phyloP scores from a whole-genome alignment of 1,140 invertebrate genomes.

The Megalopta genalis region DNA sequence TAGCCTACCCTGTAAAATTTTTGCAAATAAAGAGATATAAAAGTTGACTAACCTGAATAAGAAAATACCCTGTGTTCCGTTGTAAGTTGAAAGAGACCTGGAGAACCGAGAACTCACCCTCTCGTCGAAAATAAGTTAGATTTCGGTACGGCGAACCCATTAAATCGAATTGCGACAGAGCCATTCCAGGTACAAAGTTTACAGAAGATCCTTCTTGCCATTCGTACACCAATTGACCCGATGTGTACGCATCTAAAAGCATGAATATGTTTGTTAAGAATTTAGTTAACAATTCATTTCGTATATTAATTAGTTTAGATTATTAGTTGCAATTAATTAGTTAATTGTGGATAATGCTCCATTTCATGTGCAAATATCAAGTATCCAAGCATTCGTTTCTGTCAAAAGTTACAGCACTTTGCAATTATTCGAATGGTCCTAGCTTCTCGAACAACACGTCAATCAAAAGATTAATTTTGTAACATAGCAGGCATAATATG shows the following conservation, averaged over 20 bases:
- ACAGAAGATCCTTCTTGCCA: conserved; percentile 93
- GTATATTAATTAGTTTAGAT: too few relatives aligned
- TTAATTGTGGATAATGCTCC: too few relatives aligned
- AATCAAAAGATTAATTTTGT: too few relatives aligned
- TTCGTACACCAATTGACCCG: conserved; percentile 92
- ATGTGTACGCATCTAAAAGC: conserved; percentile 92
- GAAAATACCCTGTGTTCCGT: conserved; percentile 94
- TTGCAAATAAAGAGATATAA: not conserved
- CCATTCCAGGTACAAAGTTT: conserved; percentile 93
- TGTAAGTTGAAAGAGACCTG: conserved; percentile 96
- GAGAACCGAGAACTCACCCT: conserved; percentile 93
- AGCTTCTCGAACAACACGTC: too few relatives aligned
- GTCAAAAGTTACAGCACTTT: too few relatives aligned
- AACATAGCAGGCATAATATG: too few relatives aligned
- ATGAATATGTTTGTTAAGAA: conserved; percentile 3
- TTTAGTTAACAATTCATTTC: not conserved
- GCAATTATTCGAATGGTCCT: too few relatives aligned
- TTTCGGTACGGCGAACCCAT: conserved; percentile 92
- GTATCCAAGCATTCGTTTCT: too few relatives aligned
- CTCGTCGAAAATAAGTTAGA: conserved; percentile 87
- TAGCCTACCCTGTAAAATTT: not conserved
- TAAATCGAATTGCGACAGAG: conserved; percentile 94
- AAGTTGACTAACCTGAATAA: conserved; percentile 85
- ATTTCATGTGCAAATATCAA: too few relatives aligned
- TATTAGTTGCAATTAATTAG: too few relatives aligned